Conservation (phyloP, 1,140 invertebrate species). For the Drosophila tani region DNA sequence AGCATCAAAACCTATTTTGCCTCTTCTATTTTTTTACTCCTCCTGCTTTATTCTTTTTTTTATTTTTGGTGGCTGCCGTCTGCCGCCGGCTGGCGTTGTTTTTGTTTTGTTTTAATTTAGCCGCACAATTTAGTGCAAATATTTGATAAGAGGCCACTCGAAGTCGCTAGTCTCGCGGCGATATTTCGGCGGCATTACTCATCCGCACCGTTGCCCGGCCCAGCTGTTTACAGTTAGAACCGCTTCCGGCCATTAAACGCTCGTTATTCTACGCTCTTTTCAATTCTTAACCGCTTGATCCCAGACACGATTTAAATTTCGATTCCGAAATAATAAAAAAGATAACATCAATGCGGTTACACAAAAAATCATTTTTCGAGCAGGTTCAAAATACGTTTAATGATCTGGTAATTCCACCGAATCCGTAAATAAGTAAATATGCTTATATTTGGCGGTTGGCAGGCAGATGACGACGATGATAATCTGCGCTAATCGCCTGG, state of each 20-base stretch:
- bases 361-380: constrained; percentile 19
- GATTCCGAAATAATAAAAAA: constrained; percentile 10
- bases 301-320: constrained; percentile 28
- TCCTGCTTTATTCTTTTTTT: constrained; percentile 30
- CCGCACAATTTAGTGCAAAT: constrained; percentile 78
- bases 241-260: constrained; percentile 62
- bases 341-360: constrained; percentile 25
- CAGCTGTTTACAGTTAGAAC: constrained; percentile 48
- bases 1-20: constrained; percentile 68
- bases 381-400: constrained; percentile 72
- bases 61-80: constrained; percentile 35
- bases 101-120: constrained; percentile 73
- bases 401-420: constrained; percentile 53
- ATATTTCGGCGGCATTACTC: constrained; percentile 66
- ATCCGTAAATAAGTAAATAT: constrained; percentile 12
- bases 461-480: background rate
- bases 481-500: constrained; percentile 43
- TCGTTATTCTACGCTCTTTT: constrained; percentile 13
- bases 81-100: constrained; percentile 38
- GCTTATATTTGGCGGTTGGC: constrained; percentile 14
- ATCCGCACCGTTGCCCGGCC: constrained; percentile 52
- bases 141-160: constrained; percentile 70
- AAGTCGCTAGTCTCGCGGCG: constrained; percentile 29
- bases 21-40: constrained; percentile 34
- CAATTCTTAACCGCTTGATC: constrained; percentile 8